phyloP scores from a whole-genome alignment of 1,140 invertebrate genomes.

The Halesus radiatus region DNA sequence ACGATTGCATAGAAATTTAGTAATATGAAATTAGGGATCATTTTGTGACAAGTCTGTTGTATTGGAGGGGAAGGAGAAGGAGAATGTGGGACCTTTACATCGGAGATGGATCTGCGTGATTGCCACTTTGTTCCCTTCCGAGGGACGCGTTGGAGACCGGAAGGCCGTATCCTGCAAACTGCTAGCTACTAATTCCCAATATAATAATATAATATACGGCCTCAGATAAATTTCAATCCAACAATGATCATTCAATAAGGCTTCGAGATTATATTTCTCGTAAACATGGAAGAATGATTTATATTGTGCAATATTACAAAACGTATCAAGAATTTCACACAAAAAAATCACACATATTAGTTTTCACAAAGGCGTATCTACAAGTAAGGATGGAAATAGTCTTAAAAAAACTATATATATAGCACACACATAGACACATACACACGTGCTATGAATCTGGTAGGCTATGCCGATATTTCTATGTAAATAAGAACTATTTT shows the following conservation, averaged over 20 bases:
- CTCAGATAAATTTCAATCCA: slow-evolving; percentile 20
- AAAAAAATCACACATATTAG: too few relatives aligned
- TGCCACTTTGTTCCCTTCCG: slow-evolving; percentile 31
- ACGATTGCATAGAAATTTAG: background rate
- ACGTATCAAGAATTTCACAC: too few relatives aligned
- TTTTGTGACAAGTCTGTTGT: slow-evolving; percentile 46
- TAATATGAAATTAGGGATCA: slow-evolving; percentile 43
- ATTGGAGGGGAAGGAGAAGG: slow-evolving; percentile 1
- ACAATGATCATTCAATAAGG: slow-evolving; percentile 24
- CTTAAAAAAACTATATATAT: too few relatives aligned
- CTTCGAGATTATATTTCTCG: slow-evolving; percentile 15
- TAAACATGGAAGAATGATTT: background rate
- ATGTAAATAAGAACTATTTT: too few relatives aligned
- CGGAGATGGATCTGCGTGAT: slow-evolving; percentile 47
- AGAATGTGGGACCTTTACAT: slow-evolving; percentile 1
- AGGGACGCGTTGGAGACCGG: slow-evolving; percentile 51
- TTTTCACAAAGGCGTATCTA: too few relatives aligned
- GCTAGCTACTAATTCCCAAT: background rate
- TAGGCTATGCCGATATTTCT: too few relatives aligned
- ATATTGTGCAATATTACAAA: too few relatives aligned
- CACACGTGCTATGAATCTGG: too few relatives aligned
- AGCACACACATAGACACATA: too few relatives aligned
- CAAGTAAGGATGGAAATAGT: too few relatives aligned
- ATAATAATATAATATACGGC: background rate
- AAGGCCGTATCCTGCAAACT: slow-evolving; percentile 52